Evolutionary conservation across 2,888 invertebrate genomes (phyloP), one percentile per base, ranked within the genome.

Genomic region (Timandra comae): DNA sequence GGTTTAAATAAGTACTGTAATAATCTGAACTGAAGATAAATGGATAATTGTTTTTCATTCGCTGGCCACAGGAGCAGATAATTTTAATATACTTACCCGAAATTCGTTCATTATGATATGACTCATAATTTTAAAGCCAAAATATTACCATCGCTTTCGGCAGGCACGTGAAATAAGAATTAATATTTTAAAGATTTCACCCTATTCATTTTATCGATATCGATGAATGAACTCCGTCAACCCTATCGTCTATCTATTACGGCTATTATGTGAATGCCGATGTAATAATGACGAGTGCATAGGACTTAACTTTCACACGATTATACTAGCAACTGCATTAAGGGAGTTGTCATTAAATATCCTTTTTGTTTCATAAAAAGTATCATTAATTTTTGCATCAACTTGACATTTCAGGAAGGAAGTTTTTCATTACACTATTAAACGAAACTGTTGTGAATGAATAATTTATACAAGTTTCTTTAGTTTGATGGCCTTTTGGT

Each of bases 221-320:
- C 61, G 56, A 61, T 52, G 52, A 33, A 11, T 29, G 30, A 37
- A 29, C 8, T 12, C 44, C 37, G 31, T 25, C 68, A 59, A 44
- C 62, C 56, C 41, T 65, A 62, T 6, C 16, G 4, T 16, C 16
- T 16, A 16, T 63, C 62, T 63, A 64, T 65, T 52, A 47, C 56
- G 50, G 62, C 68, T 71, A 75, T n/a, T n/a, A n/a, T n/a, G n/a
- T 78, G 76, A 76, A 79, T 76, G 65, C 57, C 55, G 46, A 66
- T 64, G 60, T 71, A 74, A 75, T 76, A 72, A 69, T 78, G 79
- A 78, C 70, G 66, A 64, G 51, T 63, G 59, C 9, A 16, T 57
- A 63, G 66, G 67, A 66, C 68, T 58, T 51, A 42, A 78, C 78
- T 79, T 82, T 82, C 82, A 81, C 84, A 84, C 82, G 46, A 40